These are phyloP conservation scores for Botrylloides violaceus DNA, from an alignment of 23 tunicate species.

Conservation along the genomic window DNA sequence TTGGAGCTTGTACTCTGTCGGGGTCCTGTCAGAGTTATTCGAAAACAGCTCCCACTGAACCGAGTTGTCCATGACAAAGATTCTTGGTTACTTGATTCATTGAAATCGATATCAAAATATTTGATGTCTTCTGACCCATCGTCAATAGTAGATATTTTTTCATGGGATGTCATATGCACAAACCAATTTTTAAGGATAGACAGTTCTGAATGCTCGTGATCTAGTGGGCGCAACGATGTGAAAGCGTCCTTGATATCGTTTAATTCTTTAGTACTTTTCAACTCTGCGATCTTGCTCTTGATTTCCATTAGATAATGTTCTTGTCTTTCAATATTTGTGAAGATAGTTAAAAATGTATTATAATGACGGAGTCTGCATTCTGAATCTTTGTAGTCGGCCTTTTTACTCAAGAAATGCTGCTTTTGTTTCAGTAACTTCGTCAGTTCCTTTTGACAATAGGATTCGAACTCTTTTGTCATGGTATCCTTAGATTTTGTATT, in stretches of 20 bases:
- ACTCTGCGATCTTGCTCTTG: not conserved
- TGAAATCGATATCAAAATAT: conserved; percentile 6
- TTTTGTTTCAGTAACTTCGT: not conserved
- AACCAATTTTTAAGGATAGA: not conserved
- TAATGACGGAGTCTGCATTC: conserved; percentile 1
- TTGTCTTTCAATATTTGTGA: not conserved
- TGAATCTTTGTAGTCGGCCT: not conserved
- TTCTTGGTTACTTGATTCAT: not conserved
- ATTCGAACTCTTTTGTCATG: conserved; percentile 3
- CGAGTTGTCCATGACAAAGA: conserved; percentile 8
- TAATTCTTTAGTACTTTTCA: conserved; percentile 1
- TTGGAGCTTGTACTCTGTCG: not conserved
- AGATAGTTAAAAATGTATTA: not conserved
- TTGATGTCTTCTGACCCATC: not conserved
- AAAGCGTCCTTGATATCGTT: not conserved
- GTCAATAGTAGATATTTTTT: not conserved
- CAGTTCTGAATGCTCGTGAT: not conserved
- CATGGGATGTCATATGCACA: not conserved
- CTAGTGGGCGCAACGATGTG: not conserved
- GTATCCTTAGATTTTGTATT: too few species aligned
- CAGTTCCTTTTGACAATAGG: conserved; percentile 4
- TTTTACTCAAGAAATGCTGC: not conserved
- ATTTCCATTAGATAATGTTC: conserved; percentile 16
- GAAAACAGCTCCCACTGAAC: not conserved
- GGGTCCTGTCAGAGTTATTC: not conserved